phyloP scores from a whole-genome alignment of 2,888 invertebrate species.

The Euplexia lucipara region DNA sequence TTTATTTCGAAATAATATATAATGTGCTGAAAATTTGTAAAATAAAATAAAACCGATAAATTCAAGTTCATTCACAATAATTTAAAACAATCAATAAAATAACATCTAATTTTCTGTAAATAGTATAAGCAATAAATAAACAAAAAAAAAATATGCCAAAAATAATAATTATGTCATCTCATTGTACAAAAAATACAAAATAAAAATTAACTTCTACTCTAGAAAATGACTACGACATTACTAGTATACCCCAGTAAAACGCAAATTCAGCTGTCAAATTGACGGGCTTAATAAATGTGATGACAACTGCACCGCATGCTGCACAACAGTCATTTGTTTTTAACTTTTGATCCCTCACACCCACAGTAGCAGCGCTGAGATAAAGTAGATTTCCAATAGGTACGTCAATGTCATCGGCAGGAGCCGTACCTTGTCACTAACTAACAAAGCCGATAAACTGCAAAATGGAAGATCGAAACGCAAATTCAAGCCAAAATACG shows the following conservation, averaged over 20 bases:
- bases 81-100: no score
- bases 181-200: no score
- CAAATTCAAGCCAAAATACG: conserved; percentile 4
- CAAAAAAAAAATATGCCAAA: no score
- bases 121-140: no score
- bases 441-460: not conserved
- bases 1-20: no score
- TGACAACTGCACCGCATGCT: not conserved
- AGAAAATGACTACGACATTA: no score
- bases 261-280: conserved; percentile 24
- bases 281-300: conserved; percentile 24
- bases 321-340: conserved; percentile 4
- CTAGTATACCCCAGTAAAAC: not conserved
- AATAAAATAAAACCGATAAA: no score
- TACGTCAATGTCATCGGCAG: not conserved
- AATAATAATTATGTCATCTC: no score
- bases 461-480: not conserved
- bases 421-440: not conserved
- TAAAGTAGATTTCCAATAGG: not conserved
- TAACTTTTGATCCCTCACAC: not conserved
- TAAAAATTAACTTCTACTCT: no score
- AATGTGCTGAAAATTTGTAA: no score
- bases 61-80: no score
- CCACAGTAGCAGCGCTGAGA: not conserved
- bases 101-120: no score